These are phyloP conservation scores for Anas flavirostris DNA, from an alignment of 2,797 vertebrate genomes.

Conservation along the genomic window DNA sequence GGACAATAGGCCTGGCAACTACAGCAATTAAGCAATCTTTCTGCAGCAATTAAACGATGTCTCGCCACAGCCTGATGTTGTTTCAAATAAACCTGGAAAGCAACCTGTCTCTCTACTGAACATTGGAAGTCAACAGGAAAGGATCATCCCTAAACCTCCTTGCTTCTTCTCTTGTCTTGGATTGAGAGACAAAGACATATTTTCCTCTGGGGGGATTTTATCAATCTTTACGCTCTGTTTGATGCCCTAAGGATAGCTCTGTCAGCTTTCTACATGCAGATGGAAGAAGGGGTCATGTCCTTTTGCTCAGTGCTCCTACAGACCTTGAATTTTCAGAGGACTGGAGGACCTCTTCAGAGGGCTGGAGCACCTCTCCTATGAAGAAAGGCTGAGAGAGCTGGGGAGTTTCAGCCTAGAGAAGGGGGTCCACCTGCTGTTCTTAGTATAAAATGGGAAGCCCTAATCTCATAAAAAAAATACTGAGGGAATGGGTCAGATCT, in stretches of 20 bases:
- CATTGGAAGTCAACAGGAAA: neutral
- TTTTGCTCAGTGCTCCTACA: neutral
- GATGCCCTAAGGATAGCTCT: neutral
- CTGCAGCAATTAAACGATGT: too few species aligned
- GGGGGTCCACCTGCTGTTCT: neutral
- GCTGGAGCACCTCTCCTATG: too few species aligned
- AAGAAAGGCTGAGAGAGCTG: too few species aligned
- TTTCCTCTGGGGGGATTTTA: neutral
- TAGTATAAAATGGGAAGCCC: neutral
- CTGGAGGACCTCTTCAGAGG: too few species aligned
- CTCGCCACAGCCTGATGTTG: too few species aligned
- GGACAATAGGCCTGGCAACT: too few species aligned
- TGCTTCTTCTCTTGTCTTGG: neutral
- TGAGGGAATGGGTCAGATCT: neutral
- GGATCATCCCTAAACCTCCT: neutral
- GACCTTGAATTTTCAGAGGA: too few species aligned
- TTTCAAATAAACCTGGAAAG: too few species aligned
- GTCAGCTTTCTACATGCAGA: neutral
- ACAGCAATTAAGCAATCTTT: too few species aligned
- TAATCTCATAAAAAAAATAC: neutral
- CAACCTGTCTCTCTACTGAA: too few species aligned
- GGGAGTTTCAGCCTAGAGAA: too few species aligned
- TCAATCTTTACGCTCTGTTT: accelerated
- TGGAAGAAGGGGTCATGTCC: neutral
- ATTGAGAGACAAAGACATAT: neutral